Evolutionary conservation across 2,888 invertebrate genomes (phyloP).

Genomic region (Linyphia triangularis): DNA sequence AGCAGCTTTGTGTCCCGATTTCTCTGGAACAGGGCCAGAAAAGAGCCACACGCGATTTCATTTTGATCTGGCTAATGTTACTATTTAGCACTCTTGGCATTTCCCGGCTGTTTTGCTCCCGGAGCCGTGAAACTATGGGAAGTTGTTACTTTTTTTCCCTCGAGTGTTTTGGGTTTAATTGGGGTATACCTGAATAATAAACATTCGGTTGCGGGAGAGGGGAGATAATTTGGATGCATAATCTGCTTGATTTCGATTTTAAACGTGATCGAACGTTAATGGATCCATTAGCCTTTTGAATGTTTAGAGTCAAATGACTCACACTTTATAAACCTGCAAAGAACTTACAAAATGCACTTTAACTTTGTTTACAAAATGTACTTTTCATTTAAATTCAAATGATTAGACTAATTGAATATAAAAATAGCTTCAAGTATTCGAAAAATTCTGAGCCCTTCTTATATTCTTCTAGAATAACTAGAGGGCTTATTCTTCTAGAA

Average conservation of each 20-base stretch:
- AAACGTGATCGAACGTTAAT: no score
- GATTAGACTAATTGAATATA: neutral
- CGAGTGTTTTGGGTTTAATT: neutral
- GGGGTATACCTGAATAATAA: neutral
- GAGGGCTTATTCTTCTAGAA: neutral
- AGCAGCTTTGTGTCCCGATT: constrained; percentile 54
- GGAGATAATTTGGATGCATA: neutral
- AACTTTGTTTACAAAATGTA: neutral
- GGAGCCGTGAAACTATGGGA: constrained; percentile 2
- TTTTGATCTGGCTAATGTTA: constrained; percentile 49
- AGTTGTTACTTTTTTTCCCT: neutral
- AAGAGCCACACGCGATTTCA: constrained; percentile 6
- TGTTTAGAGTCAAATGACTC: no score
- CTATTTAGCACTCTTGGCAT: constrained; percentile 45
- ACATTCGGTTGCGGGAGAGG: no score
- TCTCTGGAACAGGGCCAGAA: constrained; percentile 46
- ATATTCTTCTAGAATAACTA: neutral
- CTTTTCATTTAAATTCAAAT: neutral
- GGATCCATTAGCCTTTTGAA: no score
- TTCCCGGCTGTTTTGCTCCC: neutral
- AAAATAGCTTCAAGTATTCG: neutral
- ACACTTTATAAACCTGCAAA: neutral
- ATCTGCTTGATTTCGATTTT: neutral
- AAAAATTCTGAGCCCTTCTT: neutral
- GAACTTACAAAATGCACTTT: neutral